These are phyloP conservation scores for Drosophila busckii DNA, from an alignment of 1,140 invertebrate genomes.

Conservation along the genomic window DNA sequence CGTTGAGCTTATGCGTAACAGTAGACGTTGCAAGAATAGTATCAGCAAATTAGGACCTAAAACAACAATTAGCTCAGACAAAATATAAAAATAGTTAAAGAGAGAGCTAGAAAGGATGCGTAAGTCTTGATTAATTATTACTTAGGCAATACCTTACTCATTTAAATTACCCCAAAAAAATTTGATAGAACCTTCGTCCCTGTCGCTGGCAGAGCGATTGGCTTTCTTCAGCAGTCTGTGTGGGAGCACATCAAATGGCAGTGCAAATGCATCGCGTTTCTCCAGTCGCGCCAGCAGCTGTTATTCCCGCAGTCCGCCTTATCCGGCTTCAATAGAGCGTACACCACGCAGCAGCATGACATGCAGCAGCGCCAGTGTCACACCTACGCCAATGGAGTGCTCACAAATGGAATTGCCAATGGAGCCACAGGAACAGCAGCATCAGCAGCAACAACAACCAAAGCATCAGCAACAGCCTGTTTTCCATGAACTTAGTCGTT, in stretches of 20 bases:
- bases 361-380: constrained; percentile 50
- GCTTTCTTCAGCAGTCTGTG: constrained; percentile 71
- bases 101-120: constrained; percentile 47
- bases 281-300: constrained; percentile 47
- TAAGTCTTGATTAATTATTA: no score
- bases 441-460: background rate
- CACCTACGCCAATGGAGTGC: constrained; percentile 62
- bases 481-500: constrained; percentile 36
- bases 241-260: constrained; percentile 26
- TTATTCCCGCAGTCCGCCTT: constrained; percentile 49
- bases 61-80: constrained; percentile 12
- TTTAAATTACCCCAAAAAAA: no score
- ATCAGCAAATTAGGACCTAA: constrained; percentile 14
- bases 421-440: background rate
- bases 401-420: constrained; percentile 15
- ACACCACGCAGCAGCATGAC: constrained; percentile 51
- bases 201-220: constrained; percentile 69
- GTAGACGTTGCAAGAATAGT: background rate
- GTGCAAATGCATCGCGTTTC: constrained; percentile 6
- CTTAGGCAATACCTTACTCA: no score
- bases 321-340: constrained; percentile 35
- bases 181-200: constrained; percentile 68
- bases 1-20: no score
- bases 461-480: constrained; percentile 1
- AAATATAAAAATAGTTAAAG: background rate